These are phyloP conservation scores for Tapirus indicus DNA, from an alignment of 2,797 vertebrate species.

Conservation along the genomic window DNA sequence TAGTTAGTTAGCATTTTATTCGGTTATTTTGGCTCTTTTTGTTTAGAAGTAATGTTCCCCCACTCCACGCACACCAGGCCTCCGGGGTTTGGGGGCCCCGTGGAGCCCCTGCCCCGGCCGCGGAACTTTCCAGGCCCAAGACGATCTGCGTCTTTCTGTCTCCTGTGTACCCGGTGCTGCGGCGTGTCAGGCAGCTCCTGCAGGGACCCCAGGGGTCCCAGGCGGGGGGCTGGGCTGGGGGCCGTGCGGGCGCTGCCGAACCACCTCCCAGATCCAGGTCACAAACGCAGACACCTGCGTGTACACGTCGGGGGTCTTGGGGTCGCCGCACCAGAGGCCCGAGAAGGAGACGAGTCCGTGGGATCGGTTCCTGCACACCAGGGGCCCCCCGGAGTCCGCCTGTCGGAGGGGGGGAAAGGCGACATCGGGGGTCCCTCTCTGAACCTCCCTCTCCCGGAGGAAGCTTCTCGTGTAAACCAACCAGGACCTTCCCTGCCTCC, in stretches of 20 bases:
- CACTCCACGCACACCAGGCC: neutral
- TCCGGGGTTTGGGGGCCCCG: neutral
- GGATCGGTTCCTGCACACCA: conserved; percentile 87
- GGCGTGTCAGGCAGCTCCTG: neutral
- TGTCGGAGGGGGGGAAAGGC: conserved; percentile 53
- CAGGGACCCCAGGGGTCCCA: rapidly evolving
- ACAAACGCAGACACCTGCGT: conserved; percentile 85
- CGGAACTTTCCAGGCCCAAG: neutral
- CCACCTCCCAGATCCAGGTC: conserved; percentile 86
- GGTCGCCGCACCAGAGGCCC: conserved; percentile 87
- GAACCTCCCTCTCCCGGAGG: neutral
- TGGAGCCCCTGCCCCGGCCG: neutral
- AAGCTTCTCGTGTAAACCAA: neutral
- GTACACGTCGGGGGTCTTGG: conserved; percentile 89
- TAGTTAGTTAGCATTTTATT: neutral
- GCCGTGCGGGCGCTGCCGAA: conserved; percentile 49
- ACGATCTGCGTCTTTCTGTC: too few relatives aligned
- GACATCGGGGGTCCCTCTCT: neutral
- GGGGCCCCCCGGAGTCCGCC: conserved; percentile 91
- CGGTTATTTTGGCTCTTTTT: neutral
- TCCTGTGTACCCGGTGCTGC: neutral
- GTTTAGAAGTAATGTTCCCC: neutral
- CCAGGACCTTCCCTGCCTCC: neutral
- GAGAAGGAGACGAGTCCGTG: conserved; percentile 90
- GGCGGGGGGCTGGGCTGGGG: neutral